These are phyloP conservation scores for Strongylocentrotus purpuratus DNA, from an alignment of 35 echinoderm and acorn worm genomes.

Conservation along the genomic window DNA sequence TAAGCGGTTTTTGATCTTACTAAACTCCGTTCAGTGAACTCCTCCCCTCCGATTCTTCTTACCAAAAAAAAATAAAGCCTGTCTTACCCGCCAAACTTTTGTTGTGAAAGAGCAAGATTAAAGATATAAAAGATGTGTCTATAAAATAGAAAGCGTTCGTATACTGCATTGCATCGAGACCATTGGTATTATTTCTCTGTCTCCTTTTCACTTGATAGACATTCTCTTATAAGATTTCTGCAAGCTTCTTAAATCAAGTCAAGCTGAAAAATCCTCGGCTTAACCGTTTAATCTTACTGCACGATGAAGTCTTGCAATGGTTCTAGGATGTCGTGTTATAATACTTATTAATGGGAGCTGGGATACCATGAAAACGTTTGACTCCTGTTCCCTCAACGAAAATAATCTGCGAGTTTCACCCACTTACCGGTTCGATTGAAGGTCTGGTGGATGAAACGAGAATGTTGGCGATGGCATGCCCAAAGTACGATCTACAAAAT, in stretches of 20 bases:
- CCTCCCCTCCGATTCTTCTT: conserved; percentile 10
- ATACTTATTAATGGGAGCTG: not conserved
- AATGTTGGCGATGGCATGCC: not conserved
- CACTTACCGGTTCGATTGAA: not conserved
- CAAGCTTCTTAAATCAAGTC: conserved; percentile 14
- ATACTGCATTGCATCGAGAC: not conserved
- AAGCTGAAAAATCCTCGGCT: not conserved
- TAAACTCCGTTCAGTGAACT: not conserved
- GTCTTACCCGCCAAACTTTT: not conserved
- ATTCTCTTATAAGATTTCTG: not conserved
- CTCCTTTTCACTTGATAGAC: not conserved
- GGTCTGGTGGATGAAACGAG: not conserved
- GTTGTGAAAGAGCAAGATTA: not conserved
- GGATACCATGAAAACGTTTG: not conserved
- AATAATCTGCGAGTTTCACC: not conserved
- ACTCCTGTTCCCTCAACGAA: not conserved
- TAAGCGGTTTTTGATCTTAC: not conserved
- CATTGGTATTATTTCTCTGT: not conserved
- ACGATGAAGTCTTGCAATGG: not conserved
- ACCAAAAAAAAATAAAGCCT: not conserved
- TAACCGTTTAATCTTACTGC: not conserved
- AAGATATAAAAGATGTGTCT: not conserved
- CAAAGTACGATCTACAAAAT: no score
- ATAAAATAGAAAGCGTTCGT: not conserved
- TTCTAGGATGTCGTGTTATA: not conserved